A percentile compares a stretch with the other conserved stretches of the same genome.
These are phyloP conservation scores for Acrocephalus scirpaceus DNA, from an alignment of 2,797 vertebrate genomes.

Conservation along the genomic window DNA sequence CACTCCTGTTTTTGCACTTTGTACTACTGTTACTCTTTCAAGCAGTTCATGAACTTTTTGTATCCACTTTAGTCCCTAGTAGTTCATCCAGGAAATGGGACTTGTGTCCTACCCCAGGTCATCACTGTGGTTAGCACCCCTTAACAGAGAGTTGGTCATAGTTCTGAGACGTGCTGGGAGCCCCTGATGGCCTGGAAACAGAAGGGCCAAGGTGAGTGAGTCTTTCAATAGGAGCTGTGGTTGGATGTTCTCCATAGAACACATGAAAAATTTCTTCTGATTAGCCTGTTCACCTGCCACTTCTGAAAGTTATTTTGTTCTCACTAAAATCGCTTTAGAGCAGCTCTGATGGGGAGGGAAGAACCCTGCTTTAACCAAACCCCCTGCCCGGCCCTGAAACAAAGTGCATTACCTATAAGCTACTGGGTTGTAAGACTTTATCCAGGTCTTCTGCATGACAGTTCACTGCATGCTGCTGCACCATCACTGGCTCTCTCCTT, in stretches of 20 bases:
- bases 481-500: constrained; percentile 71
- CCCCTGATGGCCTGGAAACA: constrained; percentile 67
- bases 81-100: constrained; percentile 60
- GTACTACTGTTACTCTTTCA: constrained; percentile 74
- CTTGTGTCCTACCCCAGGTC: constrained; percentile 40
- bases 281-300: constrained; percentile 53
- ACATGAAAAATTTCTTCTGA: constrained; percentile 22
- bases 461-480: constrained; percentile 77
- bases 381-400: background rate
- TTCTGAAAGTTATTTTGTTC: constrained; percentile 60
- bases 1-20: constrained; percentile 76
- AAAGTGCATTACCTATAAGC: constrained; percentile 33
- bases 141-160: background rate
- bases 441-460: constrained; percentile 77
- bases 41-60: constrained; percentile 75
- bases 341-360: constrained; percentile 63
- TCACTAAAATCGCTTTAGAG: constrained; percentile 61
- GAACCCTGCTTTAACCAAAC: background rate
- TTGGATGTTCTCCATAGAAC: constrained; percentile 66
- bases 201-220: constrained; percentile 58
- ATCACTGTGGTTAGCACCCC: constrained; percentile 52
- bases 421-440: constrained; percentile 59
- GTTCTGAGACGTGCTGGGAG: constrained; percentile 54
- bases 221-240: constrained; percentile 47
- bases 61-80: constrained; percentile 72